Base-by-base conservation (phyloP, 2,113 vertebrate genomes). In the Noturus placidus region DNA sequence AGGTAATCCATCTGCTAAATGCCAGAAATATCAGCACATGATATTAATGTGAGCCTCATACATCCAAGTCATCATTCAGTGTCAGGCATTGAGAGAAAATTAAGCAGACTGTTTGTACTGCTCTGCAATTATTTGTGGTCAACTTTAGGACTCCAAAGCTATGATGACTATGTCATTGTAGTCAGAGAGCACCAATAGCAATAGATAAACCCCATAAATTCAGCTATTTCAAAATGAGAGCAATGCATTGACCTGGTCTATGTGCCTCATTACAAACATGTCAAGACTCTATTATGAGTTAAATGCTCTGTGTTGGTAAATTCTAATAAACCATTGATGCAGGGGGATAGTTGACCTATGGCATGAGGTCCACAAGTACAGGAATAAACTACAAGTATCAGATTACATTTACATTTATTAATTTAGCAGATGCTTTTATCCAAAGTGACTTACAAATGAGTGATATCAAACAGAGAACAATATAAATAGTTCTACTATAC, bases 1-100 rank as follows among this genome's bases (percentile, higher is more conserved):
- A 82, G 33, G 63, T 84, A 89, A 87, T 89, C 86, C 76, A 82
- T 87, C 69, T 89, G 38, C 82, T 87, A 77, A 79, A 63, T 85
- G 30, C 86, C 79, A 89, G 56, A 78, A 87, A 35, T 84, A 56
- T 77, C 57, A 72, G 38, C 30, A 42, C 42, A 56, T 54, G 83
- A 56, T 83, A 84, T 85, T 85, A 76, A 90, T 85, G 76, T 57
- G 77, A 54, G 54, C 65, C 42, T 54, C 11, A 52, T 27, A 38
- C 50, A n/a, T 46, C 9, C 70, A 63, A 86, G 57, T 76, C 69
- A 86, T 86, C 70, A 19, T 83, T 77, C 84, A 83, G 22, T 35
- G 59, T 72, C 25, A 76, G 15, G 72, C 9, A 25, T n/a, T 46
- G 8, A 17, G 33, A 54, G 30, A 70, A 5, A 22, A 19, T 79